Evolutionary conservation across 2,797 vertebrate species (phyloP), one percentile per base, ranked within the genome.

Genomic region (Coregonus suidteri): DNA sequence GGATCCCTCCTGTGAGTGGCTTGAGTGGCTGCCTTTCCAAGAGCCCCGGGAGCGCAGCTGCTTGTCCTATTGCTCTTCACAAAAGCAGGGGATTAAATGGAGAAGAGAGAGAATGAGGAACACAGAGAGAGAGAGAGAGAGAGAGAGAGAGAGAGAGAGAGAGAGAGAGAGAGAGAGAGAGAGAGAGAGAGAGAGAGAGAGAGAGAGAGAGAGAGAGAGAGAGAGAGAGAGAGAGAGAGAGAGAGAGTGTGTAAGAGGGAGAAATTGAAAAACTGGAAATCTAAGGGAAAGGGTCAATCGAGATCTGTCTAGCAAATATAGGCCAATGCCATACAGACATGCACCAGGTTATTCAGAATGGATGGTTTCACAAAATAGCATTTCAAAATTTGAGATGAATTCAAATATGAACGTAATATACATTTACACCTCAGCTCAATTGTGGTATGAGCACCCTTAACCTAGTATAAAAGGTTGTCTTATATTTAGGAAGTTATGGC

Each of bases 1-100:
- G 79, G 79, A 82, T 20, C 20, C 41, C 71, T 30, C 73, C 41
- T 62, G 74, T 80, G 82, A 89, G 83, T 79, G 85, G 76, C 31
- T 72, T 72, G 73, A 87, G 80, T 79, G 80, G 52, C 85, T 78
- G 75, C 81, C 84, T 87, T 81, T 86, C 86, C 70, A 83, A 89
- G 88, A 86, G 85, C 81, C 79, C 64, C 79, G 41, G 87, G 86
- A 84, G 83, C 88, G 83, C 88, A 91, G 91, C 90, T 91, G 90
- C 88, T 88, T 80, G 88, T 88, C 85, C 90, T 88, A 80, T 82
- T 80, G 85, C 83, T 86, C 84, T 85, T 88, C 86, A 86, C 79
- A 81, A 87, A 80, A 87, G 83, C 75, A 6, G 74, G 77, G 84
- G 86, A 91, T 90, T 90, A 91, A 83, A 88, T 73, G 9, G 76